These are phyloP conservation scores for Eumacrocentrus americanus DNA, from an alignment of 2,888 invertebrate species.

Conservation along the genomic window DNA sequence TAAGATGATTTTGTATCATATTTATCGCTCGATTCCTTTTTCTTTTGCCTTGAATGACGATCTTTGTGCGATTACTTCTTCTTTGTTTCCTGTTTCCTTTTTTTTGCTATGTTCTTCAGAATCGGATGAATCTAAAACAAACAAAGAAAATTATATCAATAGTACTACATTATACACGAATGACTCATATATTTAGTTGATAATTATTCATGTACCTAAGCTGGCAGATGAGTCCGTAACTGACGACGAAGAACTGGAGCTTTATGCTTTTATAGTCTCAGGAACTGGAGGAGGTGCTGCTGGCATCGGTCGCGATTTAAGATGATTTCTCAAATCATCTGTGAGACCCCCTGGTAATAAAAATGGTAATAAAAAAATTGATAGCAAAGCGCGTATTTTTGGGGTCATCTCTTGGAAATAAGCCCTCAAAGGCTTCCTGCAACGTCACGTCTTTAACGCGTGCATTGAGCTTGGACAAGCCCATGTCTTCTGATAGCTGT, in stretches of 20 bases:
- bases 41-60: background rate
- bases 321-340: constrained; percentile 87
- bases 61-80: constrained; percentile 32
- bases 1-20: constrained; percentile 6
- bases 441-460: constrained; percentile 91
- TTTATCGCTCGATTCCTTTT: background rate
- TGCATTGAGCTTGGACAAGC: constrained; percentile 87
- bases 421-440: constrained; percentile 83
- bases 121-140: background rate
- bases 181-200: too few relatives aligned
- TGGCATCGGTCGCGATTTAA: constrained; percentile 77
- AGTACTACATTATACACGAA: too few relatives aligned
- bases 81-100: constrained; percentile 40
- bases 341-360: constrained; percentile 96
- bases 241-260: constrained; percentile 31
- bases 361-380: constrained; percentile 57
- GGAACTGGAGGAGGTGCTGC: constrained; percentile 40
- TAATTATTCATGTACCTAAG: background rate
- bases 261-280: constrained; percentile 39
- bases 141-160: background rate
- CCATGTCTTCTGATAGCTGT: constrained; percentile 96
- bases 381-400: constrained; percentile 97
- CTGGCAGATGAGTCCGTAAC: constrained; percentile 33
- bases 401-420: constrained; percentile 96
- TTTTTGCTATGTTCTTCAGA: constrained; percentile 37